Evolutionary conservation across 2,888 invertebrate genomes (phyloP).

Genomic region (Polia nebulosa): DNA sequence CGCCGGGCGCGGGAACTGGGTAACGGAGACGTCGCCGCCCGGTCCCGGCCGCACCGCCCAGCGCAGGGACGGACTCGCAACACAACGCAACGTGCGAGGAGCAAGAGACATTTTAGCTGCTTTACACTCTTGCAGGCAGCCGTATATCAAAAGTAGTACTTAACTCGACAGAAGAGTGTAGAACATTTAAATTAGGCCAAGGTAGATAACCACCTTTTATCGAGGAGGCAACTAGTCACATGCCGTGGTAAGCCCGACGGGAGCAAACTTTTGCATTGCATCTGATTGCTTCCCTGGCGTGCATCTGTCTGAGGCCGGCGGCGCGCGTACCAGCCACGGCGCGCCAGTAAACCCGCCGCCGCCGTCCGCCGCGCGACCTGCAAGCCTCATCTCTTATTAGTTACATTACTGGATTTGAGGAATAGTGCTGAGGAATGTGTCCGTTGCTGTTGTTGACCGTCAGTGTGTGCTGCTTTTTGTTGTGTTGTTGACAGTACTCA

Average conservation of each 20-base stretch:
- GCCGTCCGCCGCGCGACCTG: not conserved
- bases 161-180: not conserved
- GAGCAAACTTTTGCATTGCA: conserved; percentile 4
- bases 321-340: conserved; percentile 58
- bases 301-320: conserved; percentile 38
- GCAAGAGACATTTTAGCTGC: not conserved
- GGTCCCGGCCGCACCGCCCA: conserved; percentile 45
- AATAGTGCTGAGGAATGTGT: not conserved
- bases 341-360: conserved; percentile 37
- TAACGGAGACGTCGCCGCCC: conserved; percentile 62
- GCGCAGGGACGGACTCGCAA: conserved; percentile 48
- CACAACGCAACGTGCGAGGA: not conserved
- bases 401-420: not conserved
- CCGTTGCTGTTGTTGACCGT: not conserved
- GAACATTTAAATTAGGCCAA: not conserved
- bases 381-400: not conserved
- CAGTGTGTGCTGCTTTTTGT: not conserved
- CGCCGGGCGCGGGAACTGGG: conserved; percentile 41
- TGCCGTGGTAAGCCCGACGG: not conserved
- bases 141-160: not conserved
- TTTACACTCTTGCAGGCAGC: not conserved
- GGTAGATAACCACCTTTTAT: not conserved
- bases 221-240: not conserved
- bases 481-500: not conserved
- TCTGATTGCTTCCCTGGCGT: conserved; percentile 45